phyloP scores from a whole-genome alignment of 2,797 vertebrate genomes.

The Pantherophis alleghaniensis region DNA sequence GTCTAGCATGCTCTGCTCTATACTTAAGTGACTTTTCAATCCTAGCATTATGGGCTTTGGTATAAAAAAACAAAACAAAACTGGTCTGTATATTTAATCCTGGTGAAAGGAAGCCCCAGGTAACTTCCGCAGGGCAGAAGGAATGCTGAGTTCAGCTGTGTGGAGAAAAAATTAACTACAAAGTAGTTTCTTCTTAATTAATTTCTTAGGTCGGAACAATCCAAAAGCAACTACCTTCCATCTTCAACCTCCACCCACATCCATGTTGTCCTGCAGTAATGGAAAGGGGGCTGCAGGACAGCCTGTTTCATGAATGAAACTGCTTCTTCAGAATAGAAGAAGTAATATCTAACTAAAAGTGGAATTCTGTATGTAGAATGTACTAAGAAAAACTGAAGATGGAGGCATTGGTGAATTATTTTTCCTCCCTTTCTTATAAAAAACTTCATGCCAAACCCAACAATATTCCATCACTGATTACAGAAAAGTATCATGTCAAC shows the following conservation, averaged over 20 bases:
- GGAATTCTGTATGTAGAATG: not conserved
- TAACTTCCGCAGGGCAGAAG: not conserved
- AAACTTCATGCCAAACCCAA: no score
- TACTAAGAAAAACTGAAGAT: not conserved
- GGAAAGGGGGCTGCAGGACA: not conserved
- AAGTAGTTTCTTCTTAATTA: constrained; percentile 3
- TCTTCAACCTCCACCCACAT: not conserved
- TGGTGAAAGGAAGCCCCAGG: not conserved
- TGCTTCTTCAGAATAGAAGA: not conserved
- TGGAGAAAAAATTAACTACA: not conserved
- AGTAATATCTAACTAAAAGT: not conserved
- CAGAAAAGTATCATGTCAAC: no score
- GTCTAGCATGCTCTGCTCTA: not conserved
- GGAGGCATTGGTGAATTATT: not conserved
- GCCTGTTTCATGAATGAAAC: not conserved
- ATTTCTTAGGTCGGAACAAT: not conserved
- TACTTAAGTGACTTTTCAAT: not conserved
- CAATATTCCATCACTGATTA: not conserved
- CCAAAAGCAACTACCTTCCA: not conserved
- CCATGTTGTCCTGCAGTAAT: not conserved
- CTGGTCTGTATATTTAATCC: not conserved
- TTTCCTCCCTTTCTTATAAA: no score
- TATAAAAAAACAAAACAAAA: not conserved
- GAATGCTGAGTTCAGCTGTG: not conserved
- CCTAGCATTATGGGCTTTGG: not conserved